Base-by-base conservation (phyloP, 2,888 invertebrate species). In the Drosophila prolongata region DNA sequence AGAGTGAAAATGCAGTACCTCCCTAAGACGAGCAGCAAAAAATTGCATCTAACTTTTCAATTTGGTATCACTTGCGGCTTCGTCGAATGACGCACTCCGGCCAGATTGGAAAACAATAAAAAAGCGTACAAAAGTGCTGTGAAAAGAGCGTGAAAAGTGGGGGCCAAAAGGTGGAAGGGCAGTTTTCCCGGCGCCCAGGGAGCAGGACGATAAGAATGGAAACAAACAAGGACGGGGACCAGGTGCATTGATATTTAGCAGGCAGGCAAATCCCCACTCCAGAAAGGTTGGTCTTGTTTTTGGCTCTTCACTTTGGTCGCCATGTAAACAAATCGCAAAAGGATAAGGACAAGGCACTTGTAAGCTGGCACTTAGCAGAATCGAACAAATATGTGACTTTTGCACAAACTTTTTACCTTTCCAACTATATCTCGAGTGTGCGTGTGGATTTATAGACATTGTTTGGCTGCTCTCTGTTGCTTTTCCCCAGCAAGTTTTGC, bases 371-470 rank as follows among this genome's bases (percentile, higher is more conserved):
- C 83, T 83, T 83, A 83, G 84, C 76, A 69, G 81, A 86, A 87
- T 83, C 79, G 79, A 72, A 79, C 81, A 80, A 83, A 83, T 87
- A 79, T 80, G 87, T 84, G 81, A 87, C 81, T 86, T 80, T 74
- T 60, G 69, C 53, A 46, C 49, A 75, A 83, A 84, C 74, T 87
- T 87, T 77, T 24, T 64, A 81, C 70, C 70, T 72, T 34, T 56
- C 46, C 56, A 71, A 71, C 73, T 49, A 49, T 49, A 49, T 35
- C 16, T 49, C 6, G 40, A 44, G 38, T 57, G 44, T 60, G 56
- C 54, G 65, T 65, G 54, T 56, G 53, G 74, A 83, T 80, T 86
- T 86, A 80, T 75, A 76, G 69, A 83, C 74, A 75, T 83, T 83
- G 70, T 80, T 80, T 76, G 76, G 69, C 40, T 67, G 57, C 52